Conservation (phyloP, 1,140 invertebrate genomes). For the Capitella teleta region DNA sequence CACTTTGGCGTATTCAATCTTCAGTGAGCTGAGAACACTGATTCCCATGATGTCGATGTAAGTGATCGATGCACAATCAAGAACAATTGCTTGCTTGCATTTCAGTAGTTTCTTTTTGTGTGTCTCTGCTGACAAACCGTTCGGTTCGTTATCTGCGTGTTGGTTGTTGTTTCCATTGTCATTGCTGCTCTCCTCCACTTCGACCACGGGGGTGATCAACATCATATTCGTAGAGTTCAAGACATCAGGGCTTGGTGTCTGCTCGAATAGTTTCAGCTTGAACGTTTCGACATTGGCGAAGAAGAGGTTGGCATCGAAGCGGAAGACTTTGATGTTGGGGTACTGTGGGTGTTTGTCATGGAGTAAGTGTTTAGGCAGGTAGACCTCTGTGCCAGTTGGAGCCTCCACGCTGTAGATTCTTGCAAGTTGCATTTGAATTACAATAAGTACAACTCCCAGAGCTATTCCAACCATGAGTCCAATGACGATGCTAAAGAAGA, state of each 20-base stretch:
- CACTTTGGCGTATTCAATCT: neutral
- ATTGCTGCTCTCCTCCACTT: neutral
- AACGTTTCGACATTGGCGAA: conserved; percentile 7
- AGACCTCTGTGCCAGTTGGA: neutral
- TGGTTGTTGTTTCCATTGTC: neutral
- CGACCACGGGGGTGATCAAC: neutral
- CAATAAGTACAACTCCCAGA: conserved; percentile 29
- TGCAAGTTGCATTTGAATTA: conserved; percentile 27
- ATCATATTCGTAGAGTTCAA: neutral
- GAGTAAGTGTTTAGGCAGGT: neutral
- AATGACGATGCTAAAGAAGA: conserved; percentile 32
- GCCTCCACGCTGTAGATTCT: neutral
- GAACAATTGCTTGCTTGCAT: conserved; percentile 19
- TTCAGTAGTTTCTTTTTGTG: neutral
- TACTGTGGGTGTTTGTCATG: neutral
- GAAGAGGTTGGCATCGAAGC: neutral
- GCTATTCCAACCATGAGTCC: conserved; percentile 32
- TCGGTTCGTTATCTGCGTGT: neutral
- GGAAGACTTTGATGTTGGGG: conserved; percentile 1
- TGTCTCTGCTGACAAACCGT: neutral
- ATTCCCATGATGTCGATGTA: conserved; percentile 41
- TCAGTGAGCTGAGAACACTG: conserved; percentile 25
- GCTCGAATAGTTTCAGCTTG: conserved; percentile 4
- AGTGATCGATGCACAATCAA: conserved; percentile 39
- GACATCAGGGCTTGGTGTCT: neutral